Percentiles rank a stretch among this genome's conserved stretches.
Evolutionary conservation across 2,888 invertebrate species (phyloP).

Genomic region (Bombylius major): DNA sequence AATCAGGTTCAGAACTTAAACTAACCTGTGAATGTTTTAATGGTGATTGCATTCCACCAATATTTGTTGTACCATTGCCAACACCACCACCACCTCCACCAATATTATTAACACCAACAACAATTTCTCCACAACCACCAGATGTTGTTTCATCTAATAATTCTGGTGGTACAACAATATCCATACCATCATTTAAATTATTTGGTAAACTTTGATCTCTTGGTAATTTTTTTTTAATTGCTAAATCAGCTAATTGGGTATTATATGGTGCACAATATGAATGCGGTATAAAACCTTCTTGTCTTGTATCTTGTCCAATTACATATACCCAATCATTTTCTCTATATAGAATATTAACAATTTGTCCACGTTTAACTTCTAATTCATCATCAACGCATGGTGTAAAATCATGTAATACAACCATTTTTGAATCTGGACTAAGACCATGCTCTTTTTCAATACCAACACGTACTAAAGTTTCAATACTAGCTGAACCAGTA

Average conservation of each 20-base stretch:
- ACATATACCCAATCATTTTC: slow-evolving; percentile 98
- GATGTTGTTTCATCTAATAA: slow-evolving; percentile 16
- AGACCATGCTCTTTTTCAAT: slow-evolving; percentile 86
- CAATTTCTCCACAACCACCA: slow-evolving; percentile 10
- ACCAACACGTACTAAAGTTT: slow-evolving; percentile 41
- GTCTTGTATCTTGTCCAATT: slow-evolving; percentile 74
- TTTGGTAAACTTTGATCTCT: slow-evolving; percentile 47
- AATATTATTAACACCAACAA: slow-evolving; percentile 11
- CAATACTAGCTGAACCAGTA: slow-evolving; percentile 84
- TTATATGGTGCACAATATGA: slow-evolving; percentile 80
- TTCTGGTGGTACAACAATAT: slow-evolving; percentile 7
- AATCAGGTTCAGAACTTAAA: slow-evolving; percentile 45
- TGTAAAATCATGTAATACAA: slow-evolving; percentile 85
- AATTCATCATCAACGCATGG: slow-evolving; percentile 92
- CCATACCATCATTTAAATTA: slow-evolving; percentile 37
- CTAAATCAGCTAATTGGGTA: slow-evolving; percentile 67
- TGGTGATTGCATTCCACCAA: slow-evolving; percentile 19
- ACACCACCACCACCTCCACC: slow-evolving; percentile 11
- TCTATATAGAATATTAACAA: slow-evolving; percentile 86
- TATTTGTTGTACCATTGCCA: slow-evolving; percentile 4
- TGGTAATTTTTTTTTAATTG: slow-evolving; percentile 77
- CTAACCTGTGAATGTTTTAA: slow-evolving; percentile 38
- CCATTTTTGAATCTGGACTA: slow-evolving; percentile 89
- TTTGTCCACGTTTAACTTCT: slow-evolving; percentile 77
- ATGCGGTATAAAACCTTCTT: slow-evolving; percentile 91